Conservation (phyloP, 1,140 invertebrate species). For the Ephestia elutella region DNA sequence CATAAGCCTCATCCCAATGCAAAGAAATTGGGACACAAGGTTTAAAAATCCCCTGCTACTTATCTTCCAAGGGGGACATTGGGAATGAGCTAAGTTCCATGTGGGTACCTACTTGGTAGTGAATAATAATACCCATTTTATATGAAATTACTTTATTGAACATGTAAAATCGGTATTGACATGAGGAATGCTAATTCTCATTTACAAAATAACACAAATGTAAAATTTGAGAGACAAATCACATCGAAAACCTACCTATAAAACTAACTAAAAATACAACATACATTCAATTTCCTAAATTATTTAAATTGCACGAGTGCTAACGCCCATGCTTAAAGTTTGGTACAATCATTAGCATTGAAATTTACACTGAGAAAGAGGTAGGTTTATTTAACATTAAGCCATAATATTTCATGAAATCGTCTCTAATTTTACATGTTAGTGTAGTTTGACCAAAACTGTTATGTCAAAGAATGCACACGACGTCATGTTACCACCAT, state of each 20-base stretch:
- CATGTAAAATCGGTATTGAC: constrained; percentile 75
- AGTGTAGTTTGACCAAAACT: constrained; percentile 62
- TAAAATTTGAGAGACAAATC: constrained; percentile 75
- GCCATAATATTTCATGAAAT: constrained; percentile 48
- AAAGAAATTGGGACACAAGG: no score
- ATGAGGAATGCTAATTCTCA: constrained; percentile 76
- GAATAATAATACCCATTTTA: constrained; percentile 58
- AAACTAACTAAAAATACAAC: constrained; percentile 75
- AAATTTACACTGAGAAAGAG: constrained; percentile 74
- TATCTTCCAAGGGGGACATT: no score
- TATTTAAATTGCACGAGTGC: constrained; percentile 54
- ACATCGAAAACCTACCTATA: constrained; percentile 74
- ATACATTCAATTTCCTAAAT: constrained; percentile 75
- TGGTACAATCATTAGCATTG: constrained; percentile 71
- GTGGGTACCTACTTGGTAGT: neutral
- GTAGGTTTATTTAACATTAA: constrained; percentile 71
- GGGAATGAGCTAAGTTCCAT: no score
- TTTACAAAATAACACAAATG: constrained; percentile 75
- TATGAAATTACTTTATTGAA: constrained; percentile 77
- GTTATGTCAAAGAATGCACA: constrained; percentile 35
- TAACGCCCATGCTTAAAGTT: constrained; percentile 56
- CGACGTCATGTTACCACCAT: constrained; percentile 29
- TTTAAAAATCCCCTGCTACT: no score
- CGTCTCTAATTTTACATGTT: constrained; percentile 70
- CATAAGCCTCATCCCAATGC: no score